Conservation (phyloP, 2,797 vertebrate species). For the Eidolon dupreanum region DNA sequence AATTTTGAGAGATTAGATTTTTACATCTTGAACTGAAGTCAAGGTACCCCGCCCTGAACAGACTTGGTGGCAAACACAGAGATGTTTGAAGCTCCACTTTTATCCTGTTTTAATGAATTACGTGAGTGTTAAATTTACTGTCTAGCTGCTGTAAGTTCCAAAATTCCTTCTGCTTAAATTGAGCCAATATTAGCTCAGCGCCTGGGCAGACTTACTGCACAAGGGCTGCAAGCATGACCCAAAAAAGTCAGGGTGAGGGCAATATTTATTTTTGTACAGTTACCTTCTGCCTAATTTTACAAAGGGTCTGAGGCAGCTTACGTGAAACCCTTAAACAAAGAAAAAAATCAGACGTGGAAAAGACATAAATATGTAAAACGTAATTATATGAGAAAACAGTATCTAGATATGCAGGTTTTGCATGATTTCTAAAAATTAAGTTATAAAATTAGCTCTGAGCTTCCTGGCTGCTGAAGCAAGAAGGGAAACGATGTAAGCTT, state of each 20-base stretch:
- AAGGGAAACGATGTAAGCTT: conserved; percentile 28
- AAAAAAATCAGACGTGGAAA: conserved; percentile 29
- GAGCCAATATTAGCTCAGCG: conserved; percentile 70
- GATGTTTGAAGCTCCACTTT: conserved; percentile 82
- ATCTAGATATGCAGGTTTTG: background rate
- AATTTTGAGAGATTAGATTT: conserved; percentile 70
- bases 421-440: background rate
- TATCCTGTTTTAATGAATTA: conserved; percentile 84
- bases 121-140: conserved; percentile 81
- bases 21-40: conserved; percentile 51
- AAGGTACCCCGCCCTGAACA: conserved; percentile 68
- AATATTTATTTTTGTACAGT: conserved; percentile 56
- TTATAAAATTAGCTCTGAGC: conserved; percentile 21
- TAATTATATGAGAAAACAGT: conserved; percentile 1
- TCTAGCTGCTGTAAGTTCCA: conserved; percentile 75
- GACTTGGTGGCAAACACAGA: conserved; percentile 75
- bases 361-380: background rate
- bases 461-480: conserved; percentile 4
- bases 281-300: conserved; percentile 6
- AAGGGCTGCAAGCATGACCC: conserved; percentile 57
- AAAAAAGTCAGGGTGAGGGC: conserved; percentile 49
- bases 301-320: conserved; percentile 59
- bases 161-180: conserved; percentile 71
- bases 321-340: background rate
- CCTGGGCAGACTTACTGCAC: conserved; percentile 68